Conservation (phyloP, 2,888 invertebrate species). For the Melanostoma scalare region DNA sequence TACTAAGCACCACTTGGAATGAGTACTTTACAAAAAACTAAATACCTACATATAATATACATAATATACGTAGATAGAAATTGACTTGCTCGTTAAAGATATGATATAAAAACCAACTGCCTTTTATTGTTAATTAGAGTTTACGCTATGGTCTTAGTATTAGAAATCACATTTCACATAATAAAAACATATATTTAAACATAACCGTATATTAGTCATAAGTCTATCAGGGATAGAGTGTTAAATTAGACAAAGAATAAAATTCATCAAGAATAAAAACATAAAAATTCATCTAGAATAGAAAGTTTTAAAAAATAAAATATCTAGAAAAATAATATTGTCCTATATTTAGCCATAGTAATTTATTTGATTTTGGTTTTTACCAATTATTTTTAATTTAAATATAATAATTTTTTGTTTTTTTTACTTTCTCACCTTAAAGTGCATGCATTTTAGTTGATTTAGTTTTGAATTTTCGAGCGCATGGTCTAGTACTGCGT, state of each 20-base stretch:
- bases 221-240: conserved; percentile 42
- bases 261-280: conserved; percentile 21
- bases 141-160: conserved; percentile 68
- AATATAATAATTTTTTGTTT: not conserved
- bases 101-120: conserved; percentile 25
- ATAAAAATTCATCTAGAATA: conserved; percentile 45
- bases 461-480: not conserved
- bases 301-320: conserved; percentile 45
- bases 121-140: conserved; percentile 51
- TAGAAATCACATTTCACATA: conserved; percentile 51
- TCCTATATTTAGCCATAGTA: conserved; percentile 78
- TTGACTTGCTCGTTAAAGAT: conserved; percentile 45
- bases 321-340: conserved; percentile 74
- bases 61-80: conserved; percentile 36
- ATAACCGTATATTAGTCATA: conserved; percentile 37
- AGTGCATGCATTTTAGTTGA: conserved; percentile 38
- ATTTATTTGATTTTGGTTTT: conserved; percentile 3
- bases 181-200: conserved; percentile 4
- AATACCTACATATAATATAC: conserved; percentile 2
- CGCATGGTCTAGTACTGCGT: too few relatives aligned
- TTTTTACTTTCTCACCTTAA: not conserved
- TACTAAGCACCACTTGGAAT: conserved; percentile 60
- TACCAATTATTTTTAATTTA: too few relatives aligned
- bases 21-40: conserved; percentile 38
- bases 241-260: conserved; percentile 49